phyloP scores from a whole-genome alignment of 2,797 vertebrate species.

The Nothura maculosa region DNA sequence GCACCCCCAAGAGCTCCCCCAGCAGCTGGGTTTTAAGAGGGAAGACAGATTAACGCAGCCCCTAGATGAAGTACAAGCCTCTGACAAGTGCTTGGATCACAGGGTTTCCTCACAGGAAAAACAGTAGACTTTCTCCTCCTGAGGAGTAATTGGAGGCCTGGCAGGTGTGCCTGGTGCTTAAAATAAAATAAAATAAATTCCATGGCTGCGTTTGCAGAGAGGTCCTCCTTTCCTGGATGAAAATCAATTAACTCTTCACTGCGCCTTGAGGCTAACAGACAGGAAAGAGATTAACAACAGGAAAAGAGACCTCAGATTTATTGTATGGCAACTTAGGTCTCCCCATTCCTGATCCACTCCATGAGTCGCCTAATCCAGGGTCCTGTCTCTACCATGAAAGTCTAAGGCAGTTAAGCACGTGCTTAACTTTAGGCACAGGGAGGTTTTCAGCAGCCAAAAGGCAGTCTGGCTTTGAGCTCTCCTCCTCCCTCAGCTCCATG shows the following conservation, averaged over 20 bases:
- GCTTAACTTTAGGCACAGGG: constrained; percentile 61
- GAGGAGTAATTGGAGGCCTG: constrained; percentile 74
- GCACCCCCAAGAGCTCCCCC: neutral
- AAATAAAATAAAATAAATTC: constrained; percentile 75
- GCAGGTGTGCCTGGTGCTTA: constrained; percentile 74
- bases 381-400: constrained; percentile 14
- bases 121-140: constrained; percentile 73
- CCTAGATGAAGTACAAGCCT: constrained; percentile 37
- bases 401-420: constrained; percentile 40
- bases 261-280: constrained; percentile 74
- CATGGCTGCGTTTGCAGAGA: constrained; percentile 64
- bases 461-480: constrained; percentile 35
- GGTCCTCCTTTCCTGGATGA: constrained; percentile 74
- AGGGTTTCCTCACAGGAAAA: constrained; percentile 75
- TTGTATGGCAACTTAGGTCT: constrained; percentile 53
- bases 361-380: constrained; percentile 39
- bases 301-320: constrained; percentile 72
- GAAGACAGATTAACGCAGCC: constrained; percentile 44
- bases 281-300: constrained; percentile 76
- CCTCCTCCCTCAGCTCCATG: neutral
- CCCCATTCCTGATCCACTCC: constrained; percentile 54
- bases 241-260: constrained; percentile 78
- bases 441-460: constrained; percentile 49
- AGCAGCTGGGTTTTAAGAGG: constrained; percentile 34
- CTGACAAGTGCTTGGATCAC: constrained; percentile 68